Conservation (phyloP, 2,113 vertebrate genomes). For the Strix uralensis region DNA sequence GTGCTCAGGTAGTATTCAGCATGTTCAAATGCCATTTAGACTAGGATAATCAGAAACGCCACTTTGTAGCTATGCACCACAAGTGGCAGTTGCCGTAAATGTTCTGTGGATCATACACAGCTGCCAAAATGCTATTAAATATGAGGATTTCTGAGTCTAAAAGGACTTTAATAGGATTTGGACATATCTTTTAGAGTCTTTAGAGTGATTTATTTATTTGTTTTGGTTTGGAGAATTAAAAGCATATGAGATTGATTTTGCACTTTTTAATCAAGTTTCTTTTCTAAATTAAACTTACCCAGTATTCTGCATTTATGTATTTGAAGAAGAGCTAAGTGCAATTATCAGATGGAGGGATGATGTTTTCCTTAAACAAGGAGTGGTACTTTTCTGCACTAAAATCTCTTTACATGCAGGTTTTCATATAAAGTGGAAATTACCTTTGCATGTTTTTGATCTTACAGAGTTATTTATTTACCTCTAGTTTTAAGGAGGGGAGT, state of each 20-base stretch:
- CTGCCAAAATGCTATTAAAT: background rate
- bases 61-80: background rate
- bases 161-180: background rate
- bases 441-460: background rate
- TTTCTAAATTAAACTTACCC: background rate
- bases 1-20: background rate
- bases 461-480: background rate
- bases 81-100: background rate
- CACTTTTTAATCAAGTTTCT: background rate
- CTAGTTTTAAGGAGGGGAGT: background rate
- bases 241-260: background rate
- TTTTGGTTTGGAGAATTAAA: background rate
- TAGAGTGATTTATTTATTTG: background rate
- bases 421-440: background rate
- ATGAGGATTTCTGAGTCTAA: background rate
- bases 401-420: background rate
- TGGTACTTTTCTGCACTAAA: background rate
- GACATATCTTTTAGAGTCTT: background rate
- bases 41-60: background rate
- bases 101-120: background rate
- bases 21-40: background rate
- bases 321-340: background rate
- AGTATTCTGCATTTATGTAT: background rate
- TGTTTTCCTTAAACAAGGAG: background rate
- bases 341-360: background rate